Percentiles rank a stretch among this genome's conserved stretches.
phyloP scores from a whole-genome alignment of 2,888 invertebrate species.

The Lycia hirtaria region DNA sequence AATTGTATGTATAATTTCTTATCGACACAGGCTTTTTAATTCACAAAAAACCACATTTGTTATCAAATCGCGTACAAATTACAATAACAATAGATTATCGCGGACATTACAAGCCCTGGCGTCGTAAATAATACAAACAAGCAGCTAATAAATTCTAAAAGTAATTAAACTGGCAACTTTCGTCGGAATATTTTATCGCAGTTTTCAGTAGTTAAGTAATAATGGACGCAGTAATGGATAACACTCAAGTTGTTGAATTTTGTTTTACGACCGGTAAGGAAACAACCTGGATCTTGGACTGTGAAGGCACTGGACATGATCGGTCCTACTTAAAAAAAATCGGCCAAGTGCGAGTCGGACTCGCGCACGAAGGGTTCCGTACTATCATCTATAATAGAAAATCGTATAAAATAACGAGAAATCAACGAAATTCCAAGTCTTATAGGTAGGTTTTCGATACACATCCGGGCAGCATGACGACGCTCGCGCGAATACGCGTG shows the following conservation, averaged over 20 bases:
- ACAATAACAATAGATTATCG: conserved; percentile 9
- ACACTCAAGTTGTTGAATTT: conserved; percentile 22
- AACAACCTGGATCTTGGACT: conserved; percentile 6
- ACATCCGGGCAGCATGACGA: no score
- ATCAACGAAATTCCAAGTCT: no score
- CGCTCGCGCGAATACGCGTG: no score
- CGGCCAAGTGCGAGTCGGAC: background rate
- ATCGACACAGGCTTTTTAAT: no score
- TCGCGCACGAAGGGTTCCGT: no score
- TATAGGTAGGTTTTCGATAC: no score
- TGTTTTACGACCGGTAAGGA: conserved; percentile 17
- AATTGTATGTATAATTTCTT: no score
- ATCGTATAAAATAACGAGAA: no score
- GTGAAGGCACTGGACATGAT: background rate
- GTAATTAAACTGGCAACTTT: conserved; percentile 43
- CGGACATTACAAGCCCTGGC: conserved; percentile 4
- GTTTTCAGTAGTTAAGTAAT: conserved; percentile 29
- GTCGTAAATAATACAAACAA: conserved; percentile 35
- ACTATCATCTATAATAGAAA: no score
- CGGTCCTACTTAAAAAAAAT: background rate
- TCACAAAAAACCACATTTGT: background rate
- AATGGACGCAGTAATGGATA: conserved; percentile 34
- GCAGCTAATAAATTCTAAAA: conserved; percentile 44
- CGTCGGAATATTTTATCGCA: conserved; percentile 42
- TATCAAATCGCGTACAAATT: background rate